Percentiles rank a stretch among this genome's conserved stretches.
These are phyloP conservation scores for Dromiciops gliroides DNA, from an alignment of 2,113 vertebrate species.

Conservation along the genomic window DNA sequence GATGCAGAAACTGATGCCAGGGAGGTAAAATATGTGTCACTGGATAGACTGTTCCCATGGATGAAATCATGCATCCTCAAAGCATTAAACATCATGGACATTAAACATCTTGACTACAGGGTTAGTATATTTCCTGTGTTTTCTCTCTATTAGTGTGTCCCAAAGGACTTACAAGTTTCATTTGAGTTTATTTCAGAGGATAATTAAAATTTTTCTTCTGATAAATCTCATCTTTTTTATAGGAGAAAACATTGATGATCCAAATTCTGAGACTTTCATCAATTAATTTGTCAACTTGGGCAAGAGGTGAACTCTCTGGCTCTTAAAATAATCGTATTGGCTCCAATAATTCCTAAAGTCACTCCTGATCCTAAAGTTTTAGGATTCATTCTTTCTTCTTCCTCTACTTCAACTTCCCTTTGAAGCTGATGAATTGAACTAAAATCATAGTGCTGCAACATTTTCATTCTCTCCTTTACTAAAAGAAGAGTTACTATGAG, in stretches of 20 bases:
- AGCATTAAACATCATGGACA: too few species aligned
- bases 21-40: too few species aligned
- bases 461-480: background rate
- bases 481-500: background rate
- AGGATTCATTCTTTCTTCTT: background rate
- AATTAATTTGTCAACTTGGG: background rate
- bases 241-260: background rate
- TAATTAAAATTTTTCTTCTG: background rate
- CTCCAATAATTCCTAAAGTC: background rate
- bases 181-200: background rate
- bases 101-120: too few species aligned
- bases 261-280: background rate
- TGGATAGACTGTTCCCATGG: too few species aligned
- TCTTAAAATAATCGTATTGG: background rate
- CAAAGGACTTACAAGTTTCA: background rate
- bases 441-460: background rate
- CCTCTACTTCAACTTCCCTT: background rate
- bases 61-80: too few species aligned
- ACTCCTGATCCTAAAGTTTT: background rate
- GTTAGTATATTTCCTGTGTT: too few species aligned
- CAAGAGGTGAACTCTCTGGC: background rate
- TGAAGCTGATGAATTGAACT: background rate
- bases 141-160: too few species aligned
- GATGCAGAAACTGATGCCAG: too few species aligned
- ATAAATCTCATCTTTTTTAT: background rate